Base-by-base conservation (phyloP, 2,797 vertebrate genomes). In the Geotria australis region DNA sequence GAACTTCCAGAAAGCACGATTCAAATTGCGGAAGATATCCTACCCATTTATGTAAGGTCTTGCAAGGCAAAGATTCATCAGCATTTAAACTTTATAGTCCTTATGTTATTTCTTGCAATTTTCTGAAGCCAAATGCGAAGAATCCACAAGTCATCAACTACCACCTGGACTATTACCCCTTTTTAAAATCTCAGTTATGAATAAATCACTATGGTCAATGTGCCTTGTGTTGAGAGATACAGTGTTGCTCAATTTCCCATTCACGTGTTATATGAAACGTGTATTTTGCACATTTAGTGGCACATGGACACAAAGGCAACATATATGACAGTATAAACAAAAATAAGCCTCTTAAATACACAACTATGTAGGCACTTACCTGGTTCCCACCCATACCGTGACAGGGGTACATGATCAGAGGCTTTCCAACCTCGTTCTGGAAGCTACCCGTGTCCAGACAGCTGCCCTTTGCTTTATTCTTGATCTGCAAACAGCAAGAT, bases 381-480 rank as follows among this genome's bases (percentile, higher is more conserved):
- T 95, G 89, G 70, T 96, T 96, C 63, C 89, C 86, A 6, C 89
- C 86, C 73, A 93, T 84, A 64, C 86, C 82, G 15, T 96, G 89
- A 70, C 89, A 96, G 2, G 62, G 45, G 59, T 94, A 95, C 81
- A 89, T 80, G 67, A 94, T 96, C 62, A 88, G 24, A 0, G 85
- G 70, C 61, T 93, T 91, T 56, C 77, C 79, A 4, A 83, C 86
- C 0, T 58, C 70, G 64, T 74, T 79, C 62, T 71, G 73, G 68
- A 83, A 84, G 0, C 86, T 85, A 1, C 77, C 83, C 15, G 51
- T 55, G 58, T 96, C 86, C 68, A 96, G 70, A 62, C 86, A 95
- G 7, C 61, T 75, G 46, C 70, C 65, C 45, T 75, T 70, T 48
- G 77, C 82, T 0, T 66, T 61, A 56, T 89, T 96, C 72, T 63